Conservation (phyloP, 2,797 vertebrate species). For the Sebastes itinus region DNA sequence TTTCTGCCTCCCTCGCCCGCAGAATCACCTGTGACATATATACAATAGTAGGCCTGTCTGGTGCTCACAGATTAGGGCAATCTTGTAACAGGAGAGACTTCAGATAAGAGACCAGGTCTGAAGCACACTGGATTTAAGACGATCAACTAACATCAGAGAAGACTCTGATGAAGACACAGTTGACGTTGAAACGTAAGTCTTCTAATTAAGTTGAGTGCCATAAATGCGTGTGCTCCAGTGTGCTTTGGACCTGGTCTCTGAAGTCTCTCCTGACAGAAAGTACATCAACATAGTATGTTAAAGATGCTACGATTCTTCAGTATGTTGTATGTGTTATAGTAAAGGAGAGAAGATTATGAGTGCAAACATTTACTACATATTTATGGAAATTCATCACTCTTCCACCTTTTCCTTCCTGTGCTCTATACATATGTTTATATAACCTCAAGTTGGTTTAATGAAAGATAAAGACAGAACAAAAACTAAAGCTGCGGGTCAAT, state of each 20-base stretch:
- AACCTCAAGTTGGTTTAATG: neutral
- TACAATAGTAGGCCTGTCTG: no score
- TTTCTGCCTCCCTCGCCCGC: constrained; percentile 91
- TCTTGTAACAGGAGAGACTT: no score
- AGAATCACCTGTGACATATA: constrained; percentile 85
- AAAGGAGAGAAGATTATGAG: neutral
- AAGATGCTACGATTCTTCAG: neutral
- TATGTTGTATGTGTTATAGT: neutral
- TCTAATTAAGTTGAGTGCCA: no score
- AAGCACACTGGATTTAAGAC: no score
- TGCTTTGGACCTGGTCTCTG: no score
- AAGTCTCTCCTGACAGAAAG: constrained; percentile 8
- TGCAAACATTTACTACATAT: neutral
- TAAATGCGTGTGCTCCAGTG: no score
- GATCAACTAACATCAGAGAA: no score
- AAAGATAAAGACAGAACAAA: neutral
- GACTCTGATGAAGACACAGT: no score
- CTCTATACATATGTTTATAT: neutral
- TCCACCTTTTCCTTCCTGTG: neutral
- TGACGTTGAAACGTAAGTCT: no score
- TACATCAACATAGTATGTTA: neutral
- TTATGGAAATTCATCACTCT: neutral
- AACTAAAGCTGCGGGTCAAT: neutral
- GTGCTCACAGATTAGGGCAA: no score
- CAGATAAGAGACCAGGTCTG: no score